phyloP scores from a whole-genome alignment of 1,140 invertebrate genomes.

The Thereuonema tuberculata region DNA sequence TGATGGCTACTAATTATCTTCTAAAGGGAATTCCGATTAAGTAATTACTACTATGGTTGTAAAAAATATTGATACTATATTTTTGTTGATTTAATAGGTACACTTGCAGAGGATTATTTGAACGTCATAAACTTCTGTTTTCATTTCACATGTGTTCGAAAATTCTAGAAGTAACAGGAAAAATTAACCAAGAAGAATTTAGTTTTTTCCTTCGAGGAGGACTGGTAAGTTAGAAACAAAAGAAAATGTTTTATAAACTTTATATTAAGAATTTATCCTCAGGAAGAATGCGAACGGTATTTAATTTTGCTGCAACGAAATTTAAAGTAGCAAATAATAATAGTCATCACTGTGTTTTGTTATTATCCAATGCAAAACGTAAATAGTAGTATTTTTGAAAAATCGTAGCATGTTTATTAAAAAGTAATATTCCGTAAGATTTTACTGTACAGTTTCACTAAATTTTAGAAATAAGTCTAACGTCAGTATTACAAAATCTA shows the following conservation, averaged over 20 bases:
- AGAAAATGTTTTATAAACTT: background rate
- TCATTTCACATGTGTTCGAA: conserved; percentile 39
- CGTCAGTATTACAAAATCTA: too few relatives aligned
- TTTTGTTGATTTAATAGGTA: conserved; percentile 30
- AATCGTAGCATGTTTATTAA: background rate
- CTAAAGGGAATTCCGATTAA: background rate
- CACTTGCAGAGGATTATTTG: conserved; percentile 35
- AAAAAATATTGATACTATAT: background rate
- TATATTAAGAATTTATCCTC: background rate
- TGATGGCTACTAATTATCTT: background rate
- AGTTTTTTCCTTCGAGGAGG: conserved; percentile 36
- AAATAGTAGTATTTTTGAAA: background rate
- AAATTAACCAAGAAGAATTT: conserved; percentile 37
- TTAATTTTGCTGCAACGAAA: background rate
- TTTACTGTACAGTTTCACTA: too few relatives aligned
- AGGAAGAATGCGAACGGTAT: background rate
- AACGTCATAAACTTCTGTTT: conserved; percentile 36
- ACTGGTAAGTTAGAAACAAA: conserved; percentile 29
- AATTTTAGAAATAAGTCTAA: too few relatives aligned
- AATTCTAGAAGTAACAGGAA: conserved; percentile 33
- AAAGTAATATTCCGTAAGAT: too few relatives aligned
- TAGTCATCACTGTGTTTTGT: background rate
- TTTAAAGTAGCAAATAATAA: background rate
- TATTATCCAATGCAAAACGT: background rate
- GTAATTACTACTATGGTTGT: background rate